Evolutionary conservation across 2,888 invertebrate genomes (phyloP).

Genomic region (Aporophyla lueneburgensis): DNA sequence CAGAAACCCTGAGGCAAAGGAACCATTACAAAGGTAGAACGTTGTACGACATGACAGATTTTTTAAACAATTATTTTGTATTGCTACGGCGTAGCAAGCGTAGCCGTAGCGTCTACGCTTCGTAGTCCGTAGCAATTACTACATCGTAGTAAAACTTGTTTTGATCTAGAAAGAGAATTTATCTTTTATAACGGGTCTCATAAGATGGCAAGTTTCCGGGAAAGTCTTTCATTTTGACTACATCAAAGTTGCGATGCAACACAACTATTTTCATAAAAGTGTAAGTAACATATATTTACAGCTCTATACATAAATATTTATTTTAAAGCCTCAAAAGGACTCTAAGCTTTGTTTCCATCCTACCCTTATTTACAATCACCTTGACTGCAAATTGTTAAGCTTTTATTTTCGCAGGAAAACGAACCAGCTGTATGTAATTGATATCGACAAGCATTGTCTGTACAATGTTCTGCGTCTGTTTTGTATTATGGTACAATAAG

Average conservation of each 20-base stretch:
- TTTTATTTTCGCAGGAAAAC: slow-evolving; percentile 18
- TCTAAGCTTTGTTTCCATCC: neutral
- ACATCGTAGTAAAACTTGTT: neutral
- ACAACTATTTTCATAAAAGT: neutral
- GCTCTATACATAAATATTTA: neutral
- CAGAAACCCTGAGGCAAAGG: neutral
- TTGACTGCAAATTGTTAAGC: neutral
- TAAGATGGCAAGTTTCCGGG: neutral
- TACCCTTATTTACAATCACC: slow-evolving; percentile 5
- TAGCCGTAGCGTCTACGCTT: slow-evolving; percentile 19
- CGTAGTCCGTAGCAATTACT: slow-evolving; percentile 25
- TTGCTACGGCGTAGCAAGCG: slow-evolving; percentile 34
- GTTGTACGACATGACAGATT: neutral
- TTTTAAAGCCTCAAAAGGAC: neutral
- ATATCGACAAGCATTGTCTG: slow-evolving; percentile 34
- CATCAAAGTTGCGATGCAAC: neutral
- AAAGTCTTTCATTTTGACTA: neutral
- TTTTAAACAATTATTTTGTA: neutral
- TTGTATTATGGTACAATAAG: slow-evolving; percentile 10
- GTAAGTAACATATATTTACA: neutral
- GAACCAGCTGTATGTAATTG: slow-evolving; percentile 33
- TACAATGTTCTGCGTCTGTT: slow-evolving; percentile 24
- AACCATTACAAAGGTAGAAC: slow-evolving; percentile 20
- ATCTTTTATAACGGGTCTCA: neutral
- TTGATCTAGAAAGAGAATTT: neutral